These are phyloP conservation scores for Protobothrops flavoviridis DNA, from an alignment of 2,113 vertebrate genomes.

Conservation along the genomic window DNA sequence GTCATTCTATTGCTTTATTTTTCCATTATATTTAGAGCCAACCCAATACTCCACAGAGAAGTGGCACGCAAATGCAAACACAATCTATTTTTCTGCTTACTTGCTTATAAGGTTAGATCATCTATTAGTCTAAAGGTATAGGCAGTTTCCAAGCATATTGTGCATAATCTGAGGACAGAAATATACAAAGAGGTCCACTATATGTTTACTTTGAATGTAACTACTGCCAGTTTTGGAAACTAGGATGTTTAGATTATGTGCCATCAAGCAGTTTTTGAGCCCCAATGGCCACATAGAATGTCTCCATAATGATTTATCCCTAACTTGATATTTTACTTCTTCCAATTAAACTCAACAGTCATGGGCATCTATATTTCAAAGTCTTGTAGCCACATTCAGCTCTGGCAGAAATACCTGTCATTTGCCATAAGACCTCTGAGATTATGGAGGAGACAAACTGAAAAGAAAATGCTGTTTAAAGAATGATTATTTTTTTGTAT, in stretches of 20 bases:
- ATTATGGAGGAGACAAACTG: conserved; percentile 24
- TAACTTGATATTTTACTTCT: background rate
- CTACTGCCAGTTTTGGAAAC: background rate
- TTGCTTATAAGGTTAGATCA: background rate
- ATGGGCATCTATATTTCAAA: conserved; percentile 21
- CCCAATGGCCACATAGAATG: background rate
- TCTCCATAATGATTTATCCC: background rate
- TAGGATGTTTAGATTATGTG: background rate
- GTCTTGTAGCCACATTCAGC: conserved; percentile 3
- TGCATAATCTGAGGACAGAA: background rate
- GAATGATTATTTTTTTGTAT: conserved; percentile 3
- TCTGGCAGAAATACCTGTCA: conserved; percentile 27
- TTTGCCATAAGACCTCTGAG: background rate
- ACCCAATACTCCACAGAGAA: background rate
- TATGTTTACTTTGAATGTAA: background rate
- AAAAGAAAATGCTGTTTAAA: conserved; percentile 26
- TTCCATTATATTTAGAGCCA: background rate
- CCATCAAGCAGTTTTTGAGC: background rate
- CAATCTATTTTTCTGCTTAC: background rate
- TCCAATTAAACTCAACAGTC: background rate
- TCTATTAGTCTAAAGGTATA: background rate
- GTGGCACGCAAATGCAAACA: background rate
- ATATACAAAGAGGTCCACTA: background rate
- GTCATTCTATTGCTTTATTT: background rate
- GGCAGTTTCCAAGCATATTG: background rate